Percentiles rank a stretch among this genome's conserved stretches.
These are phyloP conservation scores for Mechanitis messenoides DNA, from an alignment of 2,888 invertebrate species.

Conservation along the genomic window DNA sequence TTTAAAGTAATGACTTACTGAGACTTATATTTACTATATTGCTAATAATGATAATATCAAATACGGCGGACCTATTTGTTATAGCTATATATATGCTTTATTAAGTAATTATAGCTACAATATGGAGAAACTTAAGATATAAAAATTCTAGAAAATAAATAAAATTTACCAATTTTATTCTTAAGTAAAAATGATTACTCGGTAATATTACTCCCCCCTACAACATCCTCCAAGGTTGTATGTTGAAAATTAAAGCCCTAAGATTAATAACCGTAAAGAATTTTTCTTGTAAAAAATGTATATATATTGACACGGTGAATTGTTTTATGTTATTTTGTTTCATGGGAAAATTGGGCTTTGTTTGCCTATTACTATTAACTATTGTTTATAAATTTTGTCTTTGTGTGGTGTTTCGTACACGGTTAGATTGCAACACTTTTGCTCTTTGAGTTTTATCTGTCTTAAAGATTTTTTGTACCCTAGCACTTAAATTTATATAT, in stretches of 20 bases:
- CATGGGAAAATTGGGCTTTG: conserved; percentile 56
- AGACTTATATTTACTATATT: too few species aligned
- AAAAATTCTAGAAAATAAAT: too few species aligned
- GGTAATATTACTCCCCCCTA: too few species aligned
- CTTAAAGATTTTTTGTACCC: not conserved
- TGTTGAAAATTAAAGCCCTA: conserved; percentile 20
- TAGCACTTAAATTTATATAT: not conserved
- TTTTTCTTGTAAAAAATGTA: conserved; percentile 30
- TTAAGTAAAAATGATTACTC: too few species aligned
- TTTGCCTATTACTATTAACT: conserved; percentile 39
- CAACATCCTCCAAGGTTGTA: not conserved
- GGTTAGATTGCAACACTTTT: conserved; percentile 42
- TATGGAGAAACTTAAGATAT: too few species aligned
- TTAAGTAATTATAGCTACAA: too few species aligned
- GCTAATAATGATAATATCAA: too few species aligned
- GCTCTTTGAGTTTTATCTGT: not conserved
- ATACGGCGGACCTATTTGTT: too few species aligned
- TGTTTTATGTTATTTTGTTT: conserved; percentile 31
- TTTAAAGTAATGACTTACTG: not conserved
- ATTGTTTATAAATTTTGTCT: conserved; percentile 47
- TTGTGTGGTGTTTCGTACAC: conserved; percentile 44
- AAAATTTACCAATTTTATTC: too few species aligned
- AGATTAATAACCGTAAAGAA: conserved; percentile 26
- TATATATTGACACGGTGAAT: conserved; percentile 29
- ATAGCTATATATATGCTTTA: too few species aligned